Percentiles rank a stretch among this genome's conserved stretches.
These are phyloP conservation scores for Strix aluco DNA, from an alignment of 2,113 vertebrate species.

Conservation along the genomic window DNA sequence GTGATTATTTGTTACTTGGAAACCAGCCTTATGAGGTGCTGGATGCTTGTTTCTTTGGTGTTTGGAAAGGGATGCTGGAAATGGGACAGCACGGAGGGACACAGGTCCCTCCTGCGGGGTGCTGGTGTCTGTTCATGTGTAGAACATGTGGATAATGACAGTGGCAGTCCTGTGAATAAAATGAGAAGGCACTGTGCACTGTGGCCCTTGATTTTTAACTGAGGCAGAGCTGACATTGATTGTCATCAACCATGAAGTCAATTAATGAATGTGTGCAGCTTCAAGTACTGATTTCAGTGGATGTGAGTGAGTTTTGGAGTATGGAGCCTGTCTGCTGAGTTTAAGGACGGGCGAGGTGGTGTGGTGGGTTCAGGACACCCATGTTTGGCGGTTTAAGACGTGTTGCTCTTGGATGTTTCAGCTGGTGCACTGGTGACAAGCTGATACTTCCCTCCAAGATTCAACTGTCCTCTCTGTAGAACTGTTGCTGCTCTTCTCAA, in stretches of 20 bases:
- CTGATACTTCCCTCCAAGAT: no score
- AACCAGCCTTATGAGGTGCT: not conserved
- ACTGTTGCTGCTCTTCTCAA: no score
- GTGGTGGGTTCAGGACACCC: no score
- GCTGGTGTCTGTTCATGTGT: not conserved
- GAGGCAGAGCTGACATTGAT: not conserved
- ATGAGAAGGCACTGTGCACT: not conserved
- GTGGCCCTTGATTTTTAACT: not conserved
- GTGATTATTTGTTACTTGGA: not conserved
- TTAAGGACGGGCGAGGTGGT: no score
- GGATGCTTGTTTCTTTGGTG: not conserved
- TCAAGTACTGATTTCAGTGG: no score
- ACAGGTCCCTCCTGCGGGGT: not conserved
- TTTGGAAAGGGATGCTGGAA: not conserved
- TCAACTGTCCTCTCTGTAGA: no score
- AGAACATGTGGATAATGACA: no score
- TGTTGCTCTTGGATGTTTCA: no score
- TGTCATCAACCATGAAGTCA: not conserved
- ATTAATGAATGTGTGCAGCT: not conserved
- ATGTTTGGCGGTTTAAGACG: no score
- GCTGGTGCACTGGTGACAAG: no score
- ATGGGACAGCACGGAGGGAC: accelerated
- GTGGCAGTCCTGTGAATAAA: not conserved
- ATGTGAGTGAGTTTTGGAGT: no score
- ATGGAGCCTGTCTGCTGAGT: no score